Conservation (phyloP, 2,797 vertebrate genomes). For the Lycodopsis pacificus region DNA sequence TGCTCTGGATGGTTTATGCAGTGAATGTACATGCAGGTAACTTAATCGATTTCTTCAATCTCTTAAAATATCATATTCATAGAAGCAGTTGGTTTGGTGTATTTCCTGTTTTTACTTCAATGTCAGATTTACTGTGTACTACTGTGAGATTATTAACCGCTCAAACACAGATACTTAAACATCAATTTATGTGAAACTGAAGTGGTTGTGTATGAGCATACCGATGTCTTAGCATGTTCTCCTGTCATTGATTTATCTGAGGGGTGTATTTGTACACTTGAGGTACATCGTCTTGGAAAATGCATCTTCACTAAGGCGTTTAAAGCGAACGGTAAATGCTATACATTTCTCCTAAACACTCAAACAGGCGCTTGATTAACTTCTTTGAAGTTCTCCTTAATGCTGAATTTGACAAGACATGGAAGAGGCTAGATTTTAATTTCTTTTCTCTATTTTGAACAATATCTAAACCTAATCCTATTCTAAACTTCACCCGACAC, state of each 20-base stretch:
- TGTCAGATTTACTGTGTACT: constrained; percentile 33
- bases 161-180: constrained; percentile 7
- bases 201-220: not conserved
- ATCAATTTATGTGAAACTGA: constrained; percentile 11
- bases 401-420: constrained; percentile 12
- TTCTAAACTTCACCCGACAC: constrained; percentile 4
- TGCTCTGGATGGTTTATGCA: constrained; percentile 27
- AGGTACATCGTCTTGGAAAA: constrained; percentile 9
- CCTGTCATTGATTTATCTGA: not conserved
- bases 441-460: not conserved
- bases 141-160: constrained; percentile 14
- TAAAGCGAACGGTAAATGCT: constrained; percentile 10
- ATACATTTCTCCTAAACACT: constrained; percentile 11
- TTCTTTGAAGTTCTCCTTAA: not conserved
- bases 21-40: constrained; percentile 54
- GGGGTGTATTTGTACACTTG: not conserved
- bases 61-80: constrained; percentile 28
- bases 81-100: not conserved
- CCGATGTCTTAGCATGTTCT: not conserved
- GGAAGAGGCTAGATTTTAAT: not conserved
- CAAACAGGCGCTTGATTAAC: not conserved
- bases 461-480: constrained; percentile 7
- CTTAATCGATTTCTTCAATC: constrained; percentile 9
- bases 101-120: constrained; percentile 36
- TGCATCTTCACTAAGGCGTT: not conserved